Evolutionary conservation across 2,113 vertebrate species (phyloP), one percentile per base, ranked within the genome.

Genomic region (Emydura subglobosa): DNA sequence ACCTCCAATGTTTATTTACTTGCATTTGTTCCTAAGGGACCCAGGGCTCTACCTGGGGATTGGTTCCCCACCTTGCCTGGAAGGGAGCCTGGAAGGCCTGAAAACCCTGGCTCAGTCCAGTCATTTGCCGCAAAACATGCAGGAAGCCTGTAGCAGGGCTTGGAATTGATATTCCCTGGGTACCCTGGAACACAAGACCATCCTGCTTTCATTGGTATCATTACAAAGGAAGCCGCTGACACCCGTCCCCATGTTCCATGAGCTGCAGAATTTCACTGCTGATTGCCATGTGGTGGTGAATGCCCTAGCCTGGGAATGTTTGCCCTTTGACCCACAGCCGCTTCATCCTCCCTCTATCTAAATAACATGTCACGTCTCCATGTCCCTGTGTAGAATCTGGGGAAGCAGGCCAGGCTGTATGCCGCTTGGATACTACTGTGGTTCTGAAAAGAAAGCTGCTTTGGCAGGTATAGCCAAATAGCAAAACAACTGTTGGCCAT

Each of bases 401-500:
- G 49, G 39, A 49, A 86, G 12, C 49, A 85, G 68, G 55, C 85
- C 88, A 51, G 47, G 29, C 87, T 83, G 80, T 55, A 90, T 53
- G 51, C 13, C 53, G 42, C 95, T 88, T 92, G 90, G 95, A 93
- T 95, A 49, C 0, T 0, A 1, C 87, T 17, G 82, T 0, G 0
- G 84, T 44, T 87, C 0, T 1, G 88, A 82, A 92, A 78, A 86
- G 85, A 42, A 93, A 93, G 68, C 78, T 92, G 17, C 1, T 95
- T 79, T 95, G 96, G 92, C 96, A 96, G 89, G 86, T 89, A 88
- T 83, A 92, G 78, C 86, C 86, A 93, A 91, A 29, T 55, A 94
- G 81, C 3, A 24, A 59, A 96, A 88, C 88, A 97, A 91, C 91
- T 89, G 95, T 85, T 94, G 96, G 79, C 96, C 96, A 93, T 97